Conservation (phyloP, 2,888 invertebrate genomes). For the Hypercompe scribonia region DNA sequence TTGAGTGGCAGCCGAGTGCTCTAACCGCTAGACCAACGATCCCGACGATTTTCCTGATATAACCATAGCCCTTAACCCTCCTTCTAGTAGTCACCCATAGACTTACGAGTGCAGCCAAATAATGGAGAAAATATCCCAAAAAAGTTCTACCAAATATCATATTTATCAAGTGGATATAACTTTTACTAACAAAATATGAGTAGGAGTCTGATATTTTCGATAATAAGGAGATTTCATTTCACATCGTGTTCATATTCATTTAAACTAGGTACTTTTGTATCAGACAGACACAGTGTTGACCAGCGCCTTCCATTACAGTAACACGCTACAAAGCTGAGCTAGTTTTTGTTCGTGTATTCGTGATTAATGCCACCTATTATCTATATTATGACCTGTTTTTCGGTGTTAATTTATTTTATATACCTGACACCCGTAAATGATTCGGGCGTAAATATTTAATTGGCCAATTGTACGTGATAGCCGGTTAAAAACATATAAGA, state of each 20-base stretch:
- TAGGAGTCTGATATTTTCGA: too few relatives aligned
- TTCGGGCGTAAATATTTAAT: conserved; percentile 10
- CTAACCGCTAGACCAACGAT: too few relatives aligned
- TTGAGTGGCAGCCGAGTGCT: too few relatives aligned
- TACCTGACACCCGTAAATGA: conserved; percentile 7
- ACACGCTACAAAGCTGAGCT: not conserved
- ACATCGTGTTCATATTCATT: not conserved
- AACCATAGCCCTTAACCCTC: too few relatives aligned
- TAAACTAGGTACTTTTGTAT: not conserved
- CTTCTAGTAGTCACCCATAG: too few relatives aligned
- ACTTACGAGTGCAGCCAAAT: too few relatives aligned
- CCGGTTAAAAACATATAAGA: not conserved
- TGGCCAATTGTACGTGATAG: not conserved
- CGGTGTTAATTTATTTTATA: conserved; percentile 17
- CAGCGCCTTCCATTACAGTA: not conserved
- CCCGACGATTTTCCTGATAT: too few relatives aligned
- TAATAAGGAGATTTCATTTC: too few relatives aligned
- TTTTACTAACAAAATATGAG: too few relatives aligned
- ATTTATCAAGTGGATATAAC: too few relatives aligned
- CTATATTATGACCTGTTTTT: conserved; percentile 12
- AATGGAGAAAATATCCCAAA: too few relatives aligned
- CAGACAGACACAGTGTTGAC: conserved; percentile 1
- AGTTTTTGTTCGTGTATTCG: conserved; percentile 4
- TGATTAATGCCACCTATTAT: conserved; percentile 13
- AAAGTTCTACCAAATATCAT: too few relatives aligned